These are phyloP conservation scores for Leucophenga maculata DNA, from an alignment of 2,888 invertebrate species.

Conservation along the genomic window DNA sequence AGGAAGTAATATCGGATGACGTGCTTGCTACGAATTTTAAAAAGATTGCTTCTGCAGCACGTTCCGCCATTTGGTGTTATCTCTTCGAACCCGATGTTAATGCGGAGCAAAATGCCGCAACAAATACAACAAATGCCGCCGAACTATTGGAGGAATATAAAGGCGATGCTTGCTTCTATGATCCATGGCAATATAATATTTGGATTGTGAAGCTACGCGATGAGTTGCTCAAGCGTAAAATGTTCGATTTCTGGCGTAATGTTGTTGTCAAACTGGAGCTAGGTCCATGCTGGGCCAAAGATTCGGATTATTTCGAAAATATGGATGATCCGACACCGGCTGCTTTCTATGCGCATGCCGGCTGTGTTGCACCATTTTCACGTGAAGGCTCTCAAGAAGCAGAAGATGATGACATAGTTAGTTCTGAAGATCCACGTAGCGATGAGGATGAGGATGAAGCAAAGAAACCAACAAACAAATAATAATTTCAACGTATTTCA, in stretches of 20 bases:
- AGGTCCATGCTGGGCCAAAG: constrained; percentile 63
- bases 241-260: constrained; percentile 67
- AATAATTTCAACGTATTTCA: no score
- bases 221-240: constrained; percentile 55
- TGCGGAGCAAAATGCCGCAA: background rate
- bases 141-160: constrained; percentile 53
- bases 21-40: constrained; percentile 45
- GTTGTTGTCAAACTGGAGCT: constrained; percentile 59
- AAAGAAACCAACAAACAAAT: no score
- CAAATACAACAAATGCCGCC: constrained; percentile 41
- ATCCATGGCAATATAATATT: constrained; percentile 63
- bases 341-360: constrained; percentile 60
- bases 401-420: background rate
- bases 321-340: constrained; percentile 50
- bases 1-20: constrained; percentile 47
- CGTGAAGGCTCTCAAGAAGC: background rate
- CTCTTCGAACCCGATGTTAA: constrained; percentile 44
- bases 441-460: background rate
- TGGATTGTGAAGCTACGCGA: constrained; percentile 67
- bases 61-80: constrained; percentile 51
- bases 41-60: constrained; percentile 42
- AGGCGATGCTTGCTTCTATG: constrained; percentile 69
- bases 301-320: constrained; percentile 65
- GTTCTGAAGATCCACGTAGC: background rate
- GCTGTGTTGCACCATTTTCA: constrained; percentile 52